These are phyloP conservation scores for Platycheirus rosarum DNA, from an alignment of 2,888 invertebrate genomes.

Conservation along the genomic window DNA sequence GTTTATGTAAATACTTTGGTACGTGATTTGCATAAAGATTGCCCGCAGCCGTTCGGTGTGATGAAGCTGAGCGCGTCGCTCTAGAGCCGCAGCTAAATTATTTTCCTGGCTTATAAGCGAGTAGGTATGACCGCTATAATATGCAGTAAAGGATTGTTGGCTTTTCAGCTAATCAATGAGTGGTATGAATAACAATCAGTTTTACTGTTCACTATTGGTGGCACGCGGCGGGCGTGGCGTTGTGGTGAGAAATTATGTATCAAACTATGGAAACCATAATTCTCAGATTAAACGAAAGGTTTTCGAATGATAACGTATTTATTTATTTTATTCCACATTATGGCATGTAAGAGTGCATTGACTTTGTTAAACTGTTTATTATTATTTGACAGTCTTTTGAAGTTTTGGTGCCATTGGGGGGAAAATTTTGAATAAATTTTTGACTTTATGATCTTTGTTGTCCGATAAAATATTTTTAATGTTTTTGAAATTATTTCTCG, in stretches of 20 bases:
- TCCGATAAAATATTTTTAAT: too few species aligned
- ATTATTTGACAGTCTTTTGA: too few species aligned
- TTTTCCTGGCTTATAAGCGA: not conserved
- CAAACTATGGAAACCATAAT: too few species aligned
- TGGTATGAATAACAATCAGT: conserved; percentile 58
- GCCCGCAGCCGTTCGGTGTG: not conserved
- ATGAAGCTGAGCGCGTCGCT: not conserved
- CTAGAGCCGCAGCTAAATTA: not conserved
- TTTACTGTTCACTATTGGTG: conserved; percentile 23
- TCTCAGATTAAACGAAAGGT: conserved; percentile 4
- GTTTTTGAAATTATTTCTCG: too few species aligned
- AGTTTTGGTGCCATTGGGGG: too few species aligned
- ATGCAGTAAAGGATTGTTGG: conserved; percentile 40
- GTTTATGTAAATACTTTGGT: conserved; percentile 62
- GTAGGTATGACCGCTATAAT: not conserved
- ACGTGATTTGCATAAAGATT: conserved; percentile 62
- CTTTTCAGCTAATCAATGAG: conserved; percentile 56
- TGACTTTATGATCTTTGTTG: too few species aligned
- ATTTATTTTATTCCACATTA: too few species aligned
- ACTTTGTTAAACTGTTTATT: too few species aligned
- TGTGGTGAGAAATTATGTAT: not conserved
- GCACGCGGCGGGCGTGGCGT: not conserved
- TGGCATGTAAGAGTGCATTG: too few species aligned
- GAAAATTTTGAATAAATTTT: too few species aligned
- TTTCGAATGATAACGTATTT: conserved; percentile 21